Evolutionary conservation across 92 coral and sea anemone genomes (phyloP).

Genomic region (Zoanthus solanderi): DNA sequence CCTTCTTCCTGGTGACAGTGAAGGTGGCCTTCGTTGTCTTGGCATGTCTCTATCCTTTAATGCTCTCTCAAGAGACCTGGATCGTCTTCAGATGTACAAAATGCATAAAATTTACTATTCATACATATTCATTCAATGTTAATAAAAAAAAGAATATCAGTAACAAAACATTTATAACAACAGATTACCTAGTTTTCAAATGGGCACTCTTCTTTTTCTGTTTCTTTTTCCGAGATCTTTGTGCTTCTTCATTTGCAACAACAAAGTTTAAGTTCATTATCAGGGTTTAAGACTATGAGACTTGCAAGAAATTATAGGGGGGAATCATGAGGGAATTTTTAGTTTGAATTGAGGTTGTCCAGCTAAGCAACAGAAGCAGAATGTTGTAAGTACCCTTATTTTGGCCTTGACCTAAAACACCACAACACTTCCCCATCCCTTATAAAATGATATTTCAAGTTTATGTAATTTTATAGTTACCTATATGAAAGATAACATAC

Average conservation of each 20-base stretch:
- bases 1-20: constrained; percentile 87
- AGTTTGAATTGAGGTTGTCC: no score
- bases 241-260: constrained; percentile 10
- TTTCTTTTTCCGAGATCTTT: constrained; percentile 6
- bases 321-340: no score
- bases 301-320: no score
- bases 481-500: no score
- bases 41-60: constrained; percentile 90
- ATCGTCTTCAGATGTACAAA: constrained; percentile 50
- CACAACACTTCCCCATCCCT: no score
- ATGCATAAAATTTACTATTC: not conserved
- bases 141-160: no score
- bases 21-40: constrained; percentile 72
- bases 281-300: no score
- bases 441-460: no score
- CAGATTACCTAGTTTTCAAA: constrained; percentile 2
- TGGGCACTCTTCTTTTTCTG: constrained; percentile 3
- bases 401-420: no score
- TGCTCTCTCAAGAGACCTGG: constrained; percentile 87
- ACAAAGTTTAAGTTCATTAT: not conserved
- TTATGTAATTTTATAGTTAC: no score
- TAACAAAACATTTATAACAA: not conserved
- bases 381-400: no score
- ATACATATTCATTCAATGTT: not conserved
- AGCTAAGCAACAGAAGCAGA: no score